phyloP scores from a whole-genome alignment of 2,888 invertebrate species.

The Meloe dianella region DNA sequence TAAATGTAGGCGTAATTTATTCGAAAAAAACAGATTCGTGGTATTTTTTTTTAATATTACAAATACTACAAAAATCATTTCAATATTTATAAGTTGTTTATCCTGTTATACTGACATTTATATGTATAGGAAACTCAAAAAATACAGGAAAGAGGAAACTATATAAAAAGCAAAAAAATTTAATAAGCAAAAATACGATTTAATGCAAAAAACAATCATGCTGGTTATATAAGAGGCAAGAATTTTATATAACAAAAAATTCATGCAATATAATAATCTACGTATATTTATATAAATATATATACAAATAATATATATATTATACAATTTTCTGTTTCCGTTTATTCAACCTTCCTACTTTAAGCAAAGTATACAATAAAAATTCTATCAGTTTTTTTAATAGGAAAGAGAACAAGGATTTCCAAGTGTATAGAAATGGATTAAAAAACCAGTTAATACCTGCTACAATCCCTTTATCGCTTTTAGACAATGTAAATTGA shows the following conservation, averaged over 20 bases:
- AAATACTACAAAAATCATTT: constrained; percentile 7
- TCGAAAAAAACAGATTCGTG: not conserved
- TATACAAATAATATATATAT: constrained; percentile 22
- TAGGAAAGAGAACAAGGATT: constrained; percentile 50
- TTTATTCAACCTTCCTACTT: constrained; percentile 43
- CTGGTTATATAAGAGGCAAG: constrained; percentile 47
- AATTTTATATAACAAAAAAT: constrained; percentile 26
- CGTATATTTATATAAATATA: constrained; percentile 11
- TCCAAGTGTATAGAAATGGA: constrained; percentile 53
- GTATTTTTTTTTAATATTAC: not conserved
- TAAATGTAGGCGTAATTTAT: not conserved
- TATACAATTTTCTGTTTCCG: constrained; percentile 38
- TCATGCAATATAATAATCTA: constrained; percentile 21
- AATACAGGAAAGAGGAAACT: constrained; percentile 31
- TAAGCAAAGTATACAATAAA: constrained; percentile 49
- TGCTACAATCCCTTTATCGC: constrained; percentile 53
- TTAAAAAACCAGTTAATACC: constrained; percentile 56
- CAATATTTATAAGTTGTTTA: not conserved
- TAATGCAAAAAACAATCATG: constrained; percentile 45
- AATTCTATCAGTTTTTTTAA: constrained; percentile 50
- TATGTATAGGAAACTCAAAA: constrained; percentile 8
- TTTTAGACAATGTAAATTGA: constrained; percentile 51
- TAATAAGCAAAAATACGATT: constrained; percentile 43
- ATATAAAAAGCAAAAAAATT: constrained; percentile 43
- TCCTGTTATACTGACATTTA: constrained; percentile 11